A percentile compares a stretch with the other conserved stretches of the same genome.
phyloP scores from a whole-genome alignment of 2,888 invertebrate genomes.

The Automeris io region DNA sequence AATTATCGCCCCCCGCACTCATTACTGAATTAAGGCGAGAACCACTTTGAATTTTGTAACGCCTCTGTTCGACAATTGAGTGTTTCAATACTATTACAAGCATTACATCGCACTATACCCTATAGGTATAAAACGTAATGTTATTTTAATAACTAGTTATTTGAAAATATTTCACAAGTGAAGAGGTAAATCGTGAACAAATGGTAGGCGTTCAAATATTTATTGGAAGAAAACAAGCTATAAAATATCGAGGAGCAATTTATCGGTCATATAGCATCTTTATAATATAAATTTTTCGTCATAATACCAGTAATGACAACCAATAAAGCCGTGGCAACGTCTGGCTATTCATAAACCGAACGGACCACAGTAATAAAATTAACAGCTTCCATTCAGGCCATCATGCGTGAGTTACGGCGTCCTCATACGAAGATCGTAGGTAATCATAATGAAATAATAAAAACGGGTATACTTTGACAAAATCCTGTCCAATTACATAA shows the following conservation, averaged over 20 bases:
- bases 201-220: conserved; percentile 6
- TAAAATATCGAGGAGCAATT: conserved; percentile 18
- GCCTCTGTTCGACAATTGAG: conserved; percentile 56
- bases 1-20: conserved; percentile 76
- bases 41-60: conserved; percentile 63
- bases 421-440: not conserved
- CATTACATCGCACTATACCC: too few relatives aligned
- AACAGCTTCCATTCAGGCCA: conserved; percentile 33
- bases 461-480: too few relatives aligned
- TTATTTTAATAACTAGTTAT: too few relatives aligned
- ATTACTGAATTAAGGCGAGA: conserved; percentile 73
- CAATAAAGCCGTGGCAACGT: conserved; percentile 33
- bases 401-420: conserved; percentile 11
- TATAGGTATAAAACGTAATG: too few relatives aligned
- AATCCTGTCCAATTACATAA: too few relatives aligned
- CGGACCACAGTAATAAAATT: conserved; percentile 42
- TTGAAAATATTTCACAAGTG: too few relatives aligned
- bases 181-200: too few relatives aligned
- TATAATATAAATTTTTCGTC: conserved; percentile 22
- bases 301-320: conserved; percentile 37
- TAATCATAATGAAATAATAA: too few relatives aligned
- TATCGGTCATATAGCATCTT: conserved; percentile 23
- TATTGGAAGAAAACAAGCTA: conserved; percentile 15
- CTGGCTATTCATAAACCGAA: conserved; percentile 31
- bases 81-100: too few relatives aligned